These are phyloP conservation scores for Tympanuchus pallidicinctus DNA, from an alignment of 2,113 vertebrate genomes.

Conservation along the genomic window DNA sequence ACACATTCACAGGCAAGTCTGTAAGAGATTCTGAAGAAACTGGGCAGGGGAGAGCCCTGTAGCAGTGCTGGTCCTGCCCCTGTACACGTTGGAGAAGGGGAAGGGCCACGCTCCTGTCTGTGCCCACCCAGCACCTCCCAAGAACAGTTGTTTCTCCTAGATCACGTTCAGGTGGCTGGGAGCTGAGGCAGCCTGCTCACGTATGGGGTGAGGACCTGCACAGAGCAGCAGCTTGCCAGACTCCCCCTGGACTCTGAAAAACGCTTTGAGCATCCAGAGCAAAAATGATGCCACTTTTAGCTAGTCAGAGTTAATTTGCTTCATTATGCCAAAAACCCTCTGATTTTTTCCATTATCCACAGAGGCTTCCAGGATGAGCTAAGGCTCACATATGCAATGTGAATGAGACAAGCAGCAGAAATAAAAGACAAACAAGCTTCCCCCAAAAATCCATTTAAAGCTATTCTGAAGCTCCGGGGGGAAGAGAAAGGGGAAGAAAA, in stretches of 20 bases:
- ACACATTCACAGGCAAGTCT: background rate
- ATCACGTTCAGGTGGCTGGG: background rate
- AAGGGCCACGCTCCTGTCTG: background rate
- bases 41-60: background rate
- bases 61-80: background rate
- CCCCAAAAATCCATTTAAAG: background rate
- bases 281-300: slow-evolving; percentile 33
- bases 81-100: background rate
- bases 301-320: slow-evolving; percentile 22
- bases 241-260: background rate
- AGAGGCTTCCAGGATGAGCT: slow-evolving; percentile 5
- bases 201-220: background rate
- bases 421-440: background rate
- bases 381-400: background rate
- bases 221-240: background rate
- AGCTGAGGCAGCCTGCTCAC: background rate
- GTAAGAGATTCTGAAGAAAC: background rate
- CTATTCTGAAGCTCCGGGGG: background rate
- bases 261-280: background rate
- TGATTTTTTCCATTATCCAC: background rate
- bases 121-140: background rate
- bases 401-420: background rate
- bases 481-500: background rate
- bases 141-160: background rate
- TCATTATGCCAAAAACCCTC: background rate